Conservation (phyloP, 2,888 invertebrate species). For the Idaea biselata region DNA sequence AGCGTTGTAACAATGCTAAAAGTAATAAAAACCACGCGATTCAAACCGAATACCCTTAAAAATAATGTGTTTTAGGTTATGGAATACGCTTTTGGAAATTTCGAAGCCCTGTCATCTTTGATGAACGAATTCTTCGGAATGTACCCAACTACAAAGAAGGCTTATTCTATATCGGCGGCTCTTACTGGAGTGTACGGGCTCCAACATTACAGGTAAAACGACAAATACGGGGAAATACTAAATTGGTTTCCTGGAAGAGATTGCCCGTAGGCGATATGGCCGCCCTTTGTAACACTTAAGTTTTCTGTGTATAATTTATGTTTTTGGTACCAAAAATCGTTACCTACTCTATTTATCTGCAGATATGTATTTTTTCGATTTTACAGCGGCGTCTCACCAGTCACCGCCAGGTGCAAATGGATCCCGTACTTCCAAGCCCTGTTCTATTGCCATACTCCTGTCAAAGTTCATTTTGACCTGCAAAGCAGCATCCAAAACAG, state of each 20-base stretch:
- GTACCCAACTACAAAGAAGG: constrained; percentile 56
- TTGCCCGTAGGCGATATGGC: too few species aligned
- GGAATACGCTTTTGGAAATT: constrained; percentile 60
- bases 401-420: constrained; percentile 59
- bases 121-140: constrained; percentile 69
- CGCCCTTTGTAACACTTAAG: too few species aligned
- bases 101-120: constrained; percentile 53
- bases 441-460: constrained; percentile 58
- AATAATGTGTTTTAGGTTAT: constrained; percentile 44
- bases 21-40: too few species aligned
- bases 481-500: constrained; percentile 47
- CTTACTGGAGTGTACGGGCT: constrained; percentile 54
- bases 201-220: constrained; percentile 37
- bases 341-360: too few species aligned
- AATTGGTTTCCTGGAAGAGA: not conserved
- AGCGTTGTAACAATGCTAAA: too few species aligned
- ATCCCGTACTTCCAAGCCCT: constrained; percentile 65
- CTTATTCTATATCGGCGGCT: constrained; percentile 64
- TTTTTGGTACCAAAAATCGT: too few species aligned
- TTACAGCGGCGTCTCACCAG: constrained; percentile 33
- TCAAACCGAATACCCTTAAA: too few species aligned
- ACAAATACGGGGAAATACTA: not conserved
- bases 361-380: not conserved
- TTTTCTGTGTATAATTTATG: too few species aligned
- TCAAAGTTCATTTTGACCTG: constrained; percentile 65